Percentiles rank a stretch among this genome's conserved stretches.
phyloP scores from a whole-genome alignment of 2,797 vertebrate genomes.

The Nothura maculosa region DNA sequence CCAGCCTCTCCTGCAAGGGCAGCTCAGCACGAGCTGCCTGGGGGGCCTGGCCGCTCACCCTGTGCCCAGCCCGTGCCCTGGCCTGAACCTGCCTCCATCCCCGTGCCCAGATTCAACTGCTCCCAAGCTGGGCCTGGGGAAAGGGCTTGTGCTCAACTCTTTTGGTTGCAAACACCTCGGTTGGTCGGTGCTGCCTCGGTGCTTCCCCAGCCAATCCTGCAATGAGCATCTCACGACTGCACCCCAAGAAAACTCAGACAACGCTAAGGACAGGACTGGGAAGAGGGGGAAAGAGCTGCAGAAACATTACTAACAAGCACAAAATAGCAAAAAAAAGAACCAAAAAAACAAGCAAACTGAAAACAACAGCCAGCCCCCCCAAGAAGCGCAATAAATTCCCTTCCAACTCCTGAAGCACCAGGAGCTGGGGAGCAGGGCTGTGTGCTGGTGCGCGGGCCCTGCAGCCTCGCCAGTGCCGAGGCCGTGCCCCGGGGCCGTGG shows the following conservation, averaged over 20 bases:
- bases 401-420: conserved; percentile 31
- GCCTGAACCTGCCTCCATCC: rapidly evolving
- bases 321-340: conserved; percentile 78
- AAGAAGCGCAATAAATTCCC: conserved; percentile 72
- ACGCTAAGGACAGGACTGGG: conserved; percentile 58
- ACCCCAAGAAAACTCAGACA: background rate
- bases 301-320: conserved; percentile 74
- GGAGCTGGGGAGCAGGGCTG: background rate
- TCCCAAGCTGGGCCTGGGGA: background rate
- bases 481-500: rapidly evolving
- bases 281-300: conserved; percentile 44
- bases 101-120: rapidly evolving
- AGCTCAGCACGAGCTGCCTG: background rate
- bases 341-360: conserved; percentile 79
- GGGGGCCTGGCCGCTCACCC: background rate
- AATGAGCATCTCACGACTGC: background rate
- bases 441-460: background rate
- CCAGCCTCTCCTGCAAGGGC: background rate
- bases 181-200: rapidly evolving
- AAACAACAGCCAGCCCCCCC: conserved; percentile 76
- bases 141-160: rapidly evolving
- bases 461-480: background rate
- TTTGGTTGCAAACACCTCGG: rapidly evolving
- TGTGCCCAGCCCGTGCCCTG: background rate
- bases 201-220: background rate